These are phyloP conservation scores for Hydractinia echinata DNA, from an alignment of 30 jellyfish, hydroid and myxozoan species.

Conservation along the genomic window DNA sequence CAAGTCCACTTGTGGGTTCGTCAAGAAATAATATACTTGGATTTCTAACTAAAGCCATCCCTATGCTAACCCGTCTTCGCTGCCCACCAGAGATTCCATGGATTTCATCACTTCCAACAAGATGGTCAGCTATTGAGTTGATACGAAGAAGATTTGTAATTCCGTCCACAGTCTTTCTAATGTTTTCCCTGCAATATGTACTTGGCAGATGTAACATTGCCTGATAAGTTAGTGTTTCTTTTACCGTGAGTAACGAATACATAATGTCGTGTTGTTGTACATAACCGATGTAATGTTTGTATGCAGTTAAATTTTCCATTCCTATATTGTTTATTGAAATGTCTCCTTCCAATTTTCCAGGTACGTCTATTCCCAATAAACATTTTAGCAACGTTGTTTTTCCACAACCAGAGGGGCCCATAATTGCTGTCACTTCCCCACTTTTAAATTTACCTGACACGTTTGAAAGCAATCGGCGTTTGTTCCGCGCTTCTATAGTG, in stretches of 20 bases:
- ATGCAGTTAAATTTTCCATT: too few relatives aligned
- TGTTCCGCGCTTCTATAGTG: too few relatives aligned
- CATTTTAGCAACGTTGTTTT: too few relatives aligned
- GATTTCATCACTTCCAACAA: slow-evolving; percentile 14
- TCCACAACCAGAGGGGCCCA: too few relatives aligned
- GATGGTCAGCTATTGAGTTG: background rate
- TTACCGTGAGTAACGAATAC: slow-evolving; percentile 53
- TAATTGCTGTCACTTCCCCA: too few relatives aligned
- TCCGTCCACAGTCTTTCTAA: background rate
- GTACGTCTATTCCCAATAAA: too few relatives aligned
- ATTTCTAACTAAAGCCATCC: slow-evolving; percentile 61
- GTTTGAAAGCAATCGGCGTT: too few relatives aligned
- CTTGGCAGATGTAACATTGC: slow-evolving; percentile 44
- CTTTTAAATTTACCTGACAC: too few relatives aligned
- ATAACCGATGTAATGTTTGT: too few relatives aligned
- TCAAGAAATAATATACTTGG: slow-evolving; percentile 53
- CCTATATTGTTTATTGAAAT: too few relatives aligned
- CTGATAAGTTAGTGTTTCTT: slow-evolving; percentile 50
- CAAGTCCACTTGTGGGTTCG: slow-evolving; percentile 77
- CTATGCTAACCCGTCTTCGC: slow-evolving; percentile 36
- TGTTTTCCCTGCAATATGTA: too few relatives aligned
- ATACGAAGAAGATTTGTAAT: slow-evolving; percentile 9
- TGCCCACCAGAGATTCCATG: slow-evolving; percentile 34
- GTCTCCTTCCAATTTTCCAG: too few relatives aligned
- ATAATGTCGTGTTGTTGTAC: slow-evolving; percentile 60